A percentile compares a stretch with the other conserved stretches of the same genome.
Evolutionary conservation across 2,797 vertebrate genomes (phyloP).

Genomic region (Sternarchorhynchus goeldii): DNA sequence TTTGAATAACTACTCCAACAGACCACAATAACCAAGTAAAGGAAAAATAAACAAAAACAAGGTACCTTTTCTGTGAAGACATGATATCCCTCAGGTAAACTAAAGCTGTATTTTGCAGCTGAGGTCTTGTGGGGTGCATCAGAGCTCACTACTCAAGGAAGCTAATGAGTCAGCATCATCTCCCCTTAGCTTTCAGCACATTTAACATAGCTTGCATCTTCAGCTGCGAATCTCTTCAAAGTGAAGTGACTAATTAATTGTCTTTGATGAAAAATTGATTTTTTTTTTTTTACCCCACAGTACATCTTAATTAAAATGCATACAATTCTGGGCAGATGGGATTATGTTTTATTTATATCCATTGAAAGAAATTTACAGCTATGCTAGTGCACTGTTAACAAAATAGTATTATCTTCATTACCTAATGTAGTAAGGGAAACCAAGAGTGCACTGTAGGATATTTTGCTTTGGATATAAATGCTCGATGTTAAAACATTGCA

Average conservation of each 20-base stretch:
- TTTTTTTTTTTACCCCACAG: background rate
- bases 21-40: no score
- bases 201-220: background rate
- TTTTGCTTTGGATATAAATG: conserved; percentile 27
- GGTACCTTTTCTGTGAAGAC: no score
- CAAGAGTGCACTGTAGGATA: conserved; percentile 16
- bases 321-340: background rate
- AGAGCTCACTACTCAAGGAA: background rate
- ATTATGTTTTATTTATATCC: conserved; percentile 48
- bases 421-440: conserved; percentile 41
- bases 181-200: background rate
- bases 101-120: background rate
- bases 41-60: no score
- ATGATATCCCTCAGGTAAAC: no score
- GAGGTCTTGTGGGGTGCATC: no score
- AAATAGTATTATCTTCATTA: conserved; percentile 30
- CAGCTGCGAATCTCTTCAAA: background rate
- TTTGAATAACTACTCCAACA: no score
- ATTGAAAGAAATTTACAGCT: conserved; percentile 28
- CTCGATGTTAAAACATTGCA: conserved; percentile 10
- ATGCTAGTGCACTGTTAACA: conserved; percentile 18
- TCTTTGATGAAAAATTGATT: conserved; percentile 20
- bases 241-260: conserved; percentile 31
- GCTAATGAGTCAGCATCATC: background rate
- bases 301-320: conserved; percentile 43